phyloP scores from a whole-genome alignment of 2,888 invertebrate species.

The Ceriagrion tenellum region DNA sequence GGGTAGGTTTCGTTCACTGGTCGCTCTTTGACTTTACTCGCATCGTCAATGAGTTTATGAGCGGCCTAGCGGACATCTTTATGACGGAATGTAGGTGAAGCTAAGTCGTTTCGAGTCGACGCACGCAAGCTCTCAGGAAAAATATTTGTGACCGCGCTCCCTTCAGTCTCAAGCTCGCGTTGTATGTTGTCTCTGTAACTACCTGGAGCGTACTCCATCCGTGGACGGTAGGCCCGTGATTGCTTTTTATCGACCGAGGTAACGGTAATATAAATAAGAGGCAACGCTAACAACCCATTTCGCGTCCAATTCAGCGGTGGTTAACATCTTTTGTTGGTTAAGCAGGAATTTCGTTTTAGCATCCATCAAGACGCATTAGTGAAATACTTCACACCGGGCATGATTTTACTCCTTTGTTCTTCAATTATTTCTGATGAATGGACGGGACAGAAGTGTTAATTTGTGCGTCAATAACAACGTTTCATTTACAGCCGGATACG shows the following conservation, averaged over 20 bases:
- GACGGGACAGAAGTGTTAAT: neutral
- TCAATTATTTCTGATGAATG: neutral
- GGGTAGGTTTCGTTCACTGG: neutral
- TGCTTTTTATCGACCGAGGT: neutral
- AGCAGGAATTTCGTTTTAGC: neutral
- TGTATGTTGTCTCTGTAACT: neutral
- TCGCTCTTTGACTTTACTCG: neutral
- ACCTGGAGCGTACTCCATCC: neutral
- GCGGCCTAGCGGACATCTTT: neutral
- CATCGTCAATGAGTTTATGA: neutral
- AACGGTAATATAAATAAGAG: neutral
- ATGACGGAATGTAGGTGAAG: slow-evolving; percentile 15
- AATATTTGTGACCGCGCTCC: neutral
- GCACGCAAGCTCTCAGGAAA: neutral
- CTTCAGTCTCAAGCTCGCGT: neutral
- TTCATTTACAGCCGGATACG: neutral
- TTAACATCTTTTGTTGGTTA: neutral
- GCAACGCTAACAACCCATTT: neutral
- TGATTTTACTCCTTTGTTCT: neutral
- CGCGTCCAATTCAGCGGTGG: neutral
- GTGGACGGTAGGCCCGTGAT: neutral
- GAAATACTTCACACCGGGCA: neutral
- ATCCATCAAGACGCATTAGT: neutral
- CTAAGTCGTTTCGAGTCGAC: neutral
- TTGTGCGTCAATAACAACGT: neutral